A percentile compares a stretch with the other conserved stretches of the same genome.
Conservation (phyloP, 2,113 vertebrate species). For the Bagarius yarrelli region DNA sequence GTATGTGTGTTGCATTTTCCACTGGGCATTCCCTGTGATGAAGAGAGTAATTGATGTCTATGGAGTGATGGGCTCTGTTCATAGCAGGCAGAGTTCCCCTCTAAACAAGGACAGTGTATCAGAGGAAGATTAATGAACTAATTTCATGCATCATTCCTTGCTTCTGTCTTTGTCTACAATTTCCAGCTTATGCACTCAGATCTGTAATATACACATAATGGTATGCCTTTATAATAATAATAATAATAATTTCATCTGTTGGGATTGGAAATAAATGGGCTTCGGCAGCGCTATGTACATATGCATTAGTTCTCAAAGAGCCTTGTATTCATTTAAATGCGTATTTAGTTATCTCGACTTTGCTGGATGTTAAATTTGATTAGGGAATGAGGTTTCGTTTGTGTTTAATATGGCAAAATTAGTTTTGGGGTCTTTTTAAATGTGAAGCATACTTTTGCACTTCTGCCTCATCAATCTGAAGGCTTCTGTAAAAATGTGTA, state of each 20-base stretch:
- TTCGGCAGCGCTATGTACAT: constrained; percentile 6
- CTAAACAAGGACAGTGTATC: constrained; percentile 72
- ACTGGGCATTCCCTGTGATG: constrained; percentile 61
- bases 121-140: constrained; percentile 81
- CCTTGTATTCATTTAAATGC: constrained; percentile 12
- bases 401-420: neutral
- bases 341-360: constrained; percentile 24
- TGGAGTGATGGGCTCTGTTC: constrained; percentile 67
- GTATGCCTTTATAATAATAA: constrained; percentile 61
- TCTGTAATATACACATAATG: constrained; percentile 71
- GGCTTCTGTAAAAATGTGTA: neutral
- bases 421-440: neutral
- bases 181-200: constrained; percentile 71
- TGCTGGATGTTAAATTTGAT: constrained; percentile 22
- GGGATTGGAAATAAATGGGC: constrained; percentile 29
- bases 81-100: constrained; percentile 69
- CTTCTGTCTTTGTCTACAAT: constrained; percentile 49
- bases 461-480: neutral
- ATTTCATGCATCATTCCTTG: constrained; percentile 76
- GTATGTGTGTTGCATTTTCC: constrained; percentile 56
- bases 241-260: constrained; percentile 68
- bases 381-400: constrained; percentile 18
- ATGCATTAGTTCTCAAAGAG: constrained; percentile 28
- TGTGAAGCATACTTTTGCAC: neutral
- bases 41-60: constrained; percentile 65